Evolutionary conservation across 2,888 invertebrate genomes (phyloP).

Genomic region (Lasioglossum marginatum): DNA sequence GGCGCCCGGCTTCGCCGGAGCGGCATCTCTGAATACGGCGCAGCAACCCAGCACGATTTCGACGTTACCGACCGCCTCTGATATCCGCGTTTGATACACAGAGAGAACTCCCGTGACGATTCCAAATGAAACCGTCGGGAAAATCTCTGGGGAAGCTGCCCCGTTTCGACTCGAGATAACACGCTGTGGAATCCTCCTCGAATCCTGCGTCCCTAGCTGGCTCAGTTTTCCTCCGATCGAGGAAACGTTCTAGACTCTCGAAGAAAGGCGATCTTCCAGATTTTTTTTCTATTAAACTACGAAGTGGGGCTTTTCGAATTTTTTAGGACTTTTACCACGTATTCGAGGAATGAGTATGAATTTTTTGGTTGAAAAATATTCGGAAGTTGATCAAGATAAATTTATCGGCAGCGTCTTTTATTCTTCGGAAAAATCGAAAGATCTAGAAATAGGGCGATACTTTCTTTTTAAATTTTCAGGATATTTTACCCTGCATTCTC

Average conservation of each 20-base stretch:
- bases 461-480: not conserved
- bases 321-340: not conserved
- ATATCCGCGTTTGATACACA: conserved; percentile 44
- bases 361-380: not conserved
- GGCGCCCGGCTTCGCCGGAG: conserved; percentile 28
- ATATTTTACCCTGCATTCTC: not conserved
- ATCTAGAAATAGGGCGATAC: no score
- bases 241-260: not conserved
- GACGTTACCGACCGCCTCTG: conserved; percentile 62
- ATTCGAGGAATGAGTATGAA: not conserved
- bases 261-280: not conserved
- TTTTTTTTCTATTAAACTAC: not conserved
- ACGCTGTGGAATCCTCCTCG: not conserved
- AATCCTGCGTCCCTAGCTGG: not conserved
- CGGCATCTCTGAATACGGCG: conserved; percentile 61
- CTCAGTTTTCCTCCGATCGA: not conserved
- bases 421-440: no score
- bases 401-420: no score
- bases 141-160: not conserved
- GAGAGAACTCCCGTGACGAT: not conserved
- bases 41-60: conserved; percentile 49
- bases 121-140: not conserved
- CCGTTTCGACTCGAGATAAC: not conserved
- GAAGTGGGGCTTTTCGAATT: not conserved
- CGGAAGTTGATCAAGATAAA: no score